These are phyloP conservation scores for Drosophila eohydei DNA, from an alignment of 2,888 invertebrate genomes.

Conservation along the genomic window DNA sequence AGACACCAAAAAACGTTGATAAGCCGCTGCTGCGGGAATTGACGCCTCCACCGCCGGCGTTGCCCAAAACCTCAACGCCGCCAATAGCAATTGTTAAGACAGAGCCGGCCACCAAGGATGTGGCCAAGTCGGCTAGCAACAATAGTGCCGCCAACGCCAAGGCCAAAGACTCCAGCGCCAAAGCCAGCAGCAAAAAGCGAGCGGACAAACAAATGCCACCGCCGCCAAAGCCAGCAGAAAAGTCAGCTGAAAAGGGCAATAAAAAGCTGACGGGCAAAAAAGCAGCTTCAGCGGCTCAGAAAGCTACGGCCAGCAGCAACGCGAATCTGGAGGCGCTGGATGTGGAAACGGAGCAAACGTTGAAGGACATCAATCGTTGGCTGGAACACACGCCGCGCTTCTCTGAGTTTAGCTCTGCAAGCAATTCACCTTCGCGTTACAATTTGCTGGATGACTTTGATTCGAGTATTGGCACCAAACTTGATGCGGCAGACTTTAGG, in stretches of 20 bases:
- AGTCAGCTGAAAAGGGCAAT: slow-evolving; percentile 54
- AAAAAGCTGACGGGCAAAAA: slow-evolving; percentile 54
- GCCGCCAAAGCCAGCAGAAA: slow-evolving; percentile 66
- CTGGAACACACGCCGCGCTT: slow-evolving; percentile 93
- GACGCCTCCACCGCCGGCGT: slow-evolving; percentile 17
- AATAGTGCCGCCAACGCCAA: slow-evolving; percentile 28
- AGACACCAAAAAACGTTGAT: slow-evolving; percentile 39
- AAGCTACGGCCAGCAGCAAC: slow-evolving; percentile 81
- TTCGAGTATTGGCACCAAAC: slow-evolving; percentile 84
- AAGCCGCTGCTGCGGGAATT: slow-evolving; percentile 9
- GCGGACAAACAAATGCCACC: slow-evolving; percentile 73
- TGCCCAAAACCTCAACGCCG: background rate
- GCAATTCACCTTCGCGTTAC: slow-evolving; percentile 90
- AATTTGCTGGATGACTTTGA: slow-evolving; percentile 88
- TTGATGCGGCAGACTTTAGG: slow-evolving; percentile 85
- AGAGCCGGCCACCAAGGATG: slow-evolving; percentile 29
- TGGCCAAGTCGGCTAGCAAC: slow-evolving; percentile 32
- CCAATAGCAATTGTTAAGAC: slow-evolving; percentile 14
- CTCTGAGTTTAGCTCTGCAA: slow-evolving; percentile 91
- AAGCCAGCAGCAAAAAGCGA: slow-evolving; percentile 73
- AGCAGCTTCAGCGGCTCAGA: slow-evolving; percentile 49
- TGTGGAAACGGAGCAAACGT: slow-evolving; percentile 88
- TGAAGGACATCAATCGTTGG: slow-evolving; percentile 95
- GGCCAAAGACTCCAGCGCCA: slow-evolving; percentile 44
- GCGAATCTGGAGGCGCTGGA: slow-evolving; percentile 88